Evolutionary conservation across 2,113 vertebrate species (phyloP).

Genomic region (Empidonax traillii): DNA sequence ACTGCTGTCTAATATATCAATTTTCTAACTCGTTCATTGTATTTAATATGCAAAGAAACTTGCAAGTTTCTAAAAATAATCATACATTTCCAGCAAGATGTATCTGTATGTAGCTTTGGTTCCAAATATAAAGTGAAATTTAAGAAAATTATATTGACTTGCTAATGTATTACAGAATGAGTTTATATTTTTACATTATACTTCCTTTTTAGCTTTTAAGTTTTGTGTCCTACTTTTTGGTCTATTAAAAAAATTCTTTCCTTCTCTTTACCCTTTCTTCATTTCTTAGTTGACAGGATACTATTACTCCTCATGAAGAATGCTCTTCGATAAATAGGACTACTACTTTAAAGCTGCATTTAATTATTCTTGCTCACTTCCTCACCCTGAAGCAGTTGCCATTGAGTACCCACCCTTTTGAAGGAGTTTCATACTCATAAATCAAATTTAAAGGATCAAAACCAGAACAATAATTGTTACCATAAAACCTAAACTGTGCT

Average conservation of each 20-base stretch:
- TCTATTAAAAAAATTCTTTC: background rate
- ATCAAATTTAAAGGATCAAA: constrained; percentile 7
- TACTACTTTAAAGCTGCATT: background rate
- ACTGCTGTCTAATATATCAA: background rate
- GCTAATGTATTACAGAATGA: background rate
- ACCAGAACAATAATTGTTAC: background rate
- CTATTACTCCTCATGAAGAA: background rate
- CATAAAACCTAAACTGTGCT: background rate
- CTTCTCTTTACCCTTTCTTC: background rate
- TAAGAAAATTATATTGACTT: background rate
- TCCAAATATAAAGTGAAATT: background rate
- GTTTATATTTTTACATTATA: background rate
- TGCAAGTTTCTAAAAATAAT: constrained; percentile 14
- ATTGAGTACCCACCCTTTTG: background rate
- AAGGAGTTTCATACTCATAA: background rate
- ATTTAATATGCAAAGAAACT: constrained; percentile 36
- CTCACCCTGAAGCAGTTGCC: background rate
- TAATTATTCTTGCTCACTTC: background rate
- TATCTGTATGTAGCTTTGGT: background rate
- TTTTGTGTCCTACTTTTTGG: background rate
- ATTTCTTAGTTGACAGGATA: constrained; percentile 5
- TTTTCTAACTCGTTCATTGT: background rate
- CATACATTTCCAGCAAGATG: background rate
- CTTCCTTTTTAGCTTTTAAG: background rate
- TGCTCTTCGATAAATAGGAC: background rate